Conservation (phyloP, 2,113 vertebrate species). For the Muscicapa adusta region DNA sequence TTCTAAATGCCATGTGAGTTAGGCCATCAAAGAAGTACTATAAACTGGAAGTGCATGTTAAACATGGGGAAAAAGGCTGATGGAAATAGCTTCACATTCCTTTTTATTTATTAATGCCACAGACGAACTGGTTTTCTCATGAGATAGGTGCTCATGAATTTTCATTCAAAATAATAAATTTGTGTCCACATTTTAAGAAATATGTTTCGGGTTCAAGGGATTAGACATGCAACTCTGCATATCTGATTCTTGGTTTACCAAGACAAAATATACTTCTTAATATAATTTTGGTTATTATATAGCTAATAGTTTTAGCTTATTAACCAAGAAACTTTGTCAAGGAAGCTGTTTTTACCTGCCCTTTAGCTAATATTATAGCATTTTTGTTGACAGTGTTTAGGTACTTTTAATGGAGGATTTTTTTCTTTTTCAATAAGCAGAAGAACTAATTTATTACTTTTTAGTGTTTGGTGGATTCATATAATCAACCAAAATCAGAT, state of each 20-base stretch:
- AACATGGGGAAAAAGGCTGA: constrained; percentile 42
- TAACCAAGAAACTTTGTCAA: constrained; percentile 34
- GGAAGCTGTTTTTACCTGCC: not conserved
- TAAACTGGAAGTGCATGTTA: constrained; percentile 3
- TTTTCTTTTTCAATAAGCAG: not conserved
- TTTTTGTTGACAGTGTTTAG: not conserved
- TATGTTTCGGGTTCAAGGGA: constrained; percentile 74
- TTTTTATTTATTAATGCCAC: constrained; percentile 77
- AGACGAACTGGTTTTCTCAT: constrained; percentile 68
- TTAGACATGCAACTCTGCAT: constrained; percentile 69
- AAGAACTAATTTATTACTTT: constrained; percentile 10
- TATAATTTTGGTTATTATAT: constrained; percentile 40
- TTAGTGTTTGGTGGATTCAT: constrained; percentile 20
- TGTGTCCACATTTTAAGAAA: constrained; percentile 75
- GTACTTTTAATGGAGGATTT: not conserved
- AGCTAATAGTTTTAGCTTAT: constrained; percentile 37
- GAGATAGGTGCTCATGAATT: constrained; percentile 75
- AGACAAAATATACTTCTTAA: constrained; percentile 65
- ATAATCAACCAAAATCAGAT: constrained; percentile 41
- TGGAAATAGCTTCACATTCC: constrained; percentile 62
- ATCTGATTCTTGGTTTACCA: constrained; percentile 57
- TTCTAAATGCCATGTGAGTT: constrained; percentile 28
- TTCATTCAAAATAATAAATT: constrained; percentile 79
- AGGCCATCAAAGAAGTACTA: constrained; percentile 14
- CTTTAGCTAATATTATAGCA: not conserved